phyloP scores from a whole-genome alignment of 2,888 invertebrate species.

The Clunio marinus region DNA sequence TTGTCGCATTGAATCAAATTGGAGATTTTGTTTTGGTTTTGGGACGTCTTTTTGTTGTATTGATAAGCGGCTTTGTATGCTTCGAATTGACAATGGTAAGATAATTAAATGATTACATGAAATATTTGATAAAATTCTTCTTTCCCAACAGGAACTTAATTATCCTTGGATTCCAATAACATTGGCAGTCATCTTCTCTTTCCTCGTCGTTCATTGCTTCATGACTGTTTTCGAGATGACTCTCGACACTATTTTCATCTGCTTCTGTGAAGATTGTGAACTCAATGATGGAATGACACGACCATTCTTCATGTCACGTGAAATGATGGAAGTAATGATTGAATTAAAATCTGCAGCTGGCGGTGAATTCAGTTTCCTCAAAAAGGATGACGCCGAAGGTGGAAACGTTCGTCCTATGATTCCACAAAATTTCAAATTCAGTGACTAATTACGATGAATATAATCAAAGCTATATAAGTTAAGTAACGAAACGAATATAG shows the following conservation, averaged over 20 bases:
- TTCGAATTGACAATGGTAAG: conserved; percentile 49
- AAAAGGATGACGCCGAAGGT: neutral
- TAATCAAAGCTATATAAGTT: too few species aligned
- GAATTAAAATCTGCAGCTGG: conserved; percentile 45
- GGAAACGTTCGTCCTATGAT: neutral
- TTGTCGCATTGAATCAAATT: conserved; percentile 68
- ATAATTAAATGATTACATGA: conserved; percentile 54
- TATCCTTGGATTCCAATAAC: conserved; percentile 61
- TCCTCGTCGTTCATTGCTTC: conserved; percentile 66
- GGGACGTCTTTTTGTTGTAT: conserved; percentile 63
- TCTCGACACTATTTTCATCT: conserved; percentile 64
- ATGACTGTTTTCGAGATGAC: conserved; percentile 71
- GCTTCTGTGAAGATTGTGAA: conserved; percentile 66
- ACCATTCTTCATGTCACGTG: conserved; percentile 63
- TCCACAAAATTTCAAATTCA: too few species aligned
- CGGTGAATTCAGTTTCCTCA: conserved; percentile 9
- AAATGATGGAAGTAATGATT: conserved; percentile 62
- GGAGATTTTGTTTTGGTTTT: conserved; percentile 68
- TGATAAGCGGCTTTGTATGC: conserved; percentile 59
- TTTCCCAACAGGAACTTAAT: conserved; percentile 55
- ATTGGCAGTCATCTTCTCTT: conserved; percentile 62
- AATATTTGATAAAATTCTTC: conserved; percentile 40
- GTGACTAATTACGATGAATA: too few species aligned
- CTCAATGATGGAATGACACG: conserved; percentile 59
- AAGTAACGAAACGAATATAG: too few species aligned